phyloP scores from a whole-genome alignment of 2,888 invertebrate species.

The Acleris emargana region DNA sequence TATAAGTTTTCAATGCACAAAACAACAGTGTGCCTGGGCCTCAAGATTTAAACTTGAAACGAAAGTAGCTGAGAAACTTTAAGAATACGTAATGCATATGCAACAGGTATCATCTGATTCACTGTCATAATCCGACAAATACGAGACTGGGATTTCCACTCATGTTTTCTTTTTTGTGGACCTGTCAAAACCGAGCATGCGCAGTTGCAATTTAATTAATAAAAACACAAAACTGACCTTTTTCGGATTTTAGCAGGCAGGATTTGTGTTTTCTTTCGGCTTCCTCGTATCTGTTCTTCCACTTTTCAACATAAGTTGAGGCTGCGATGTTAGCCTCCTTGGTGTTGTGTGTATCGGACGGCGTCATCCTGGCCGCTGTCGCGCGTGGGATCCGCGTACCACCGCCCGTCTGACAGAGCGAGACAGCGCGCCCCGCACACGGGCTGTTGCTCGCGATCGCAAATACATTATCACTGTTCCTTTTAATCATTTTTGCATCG shows the following conservation, averaged over 20 bases:
- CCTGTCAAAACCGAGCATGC: constrained; percentile 67
- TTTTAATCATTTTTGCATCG: constrained; percentile 83
- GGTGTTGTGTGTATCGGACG: constrained; percentile 77
- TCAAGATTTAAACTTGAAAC: constrained; percentile 36
- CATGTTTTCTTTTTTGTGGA: constrained; percentile 71
- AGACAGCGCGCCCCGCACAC: constrained; percentile 78
- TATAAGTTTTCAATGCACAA: constrained; percentile 15
- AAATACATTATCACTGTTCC: constrained; percentile 82
- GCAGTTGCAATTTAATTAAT: constrained; percentile 52
- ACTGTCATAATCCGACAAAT: constrained; percentile 73
- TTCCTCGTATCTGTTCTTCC: constrained; percentile 89
- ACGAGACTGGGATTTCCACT: constrained; percentile 74
- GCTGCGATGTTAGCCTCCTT: constrained; percentile 78
- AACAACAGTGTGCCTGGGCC: background rate
- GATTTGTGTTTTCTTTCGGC: constrained; percentile 87
- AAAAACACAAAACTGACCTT: constrained; percentile 81
- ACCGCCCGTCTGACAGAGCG: constrained; percentile 65
- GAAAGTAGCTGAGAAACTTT: constrained; percentile 61
- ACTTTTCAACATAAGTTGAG: constrained; percentile 82
- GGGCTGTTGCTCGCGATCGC: constrained; percentile 81
- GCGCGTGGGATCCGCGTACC: constrained; percentile 80
- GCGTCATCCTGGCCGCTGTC: constrained; percentile 79
- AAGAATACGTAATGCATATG: constrained; percentile 69
- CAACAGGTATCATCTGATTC: constrained; percentile 73
- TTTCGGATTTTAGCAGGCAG: constrained; percentile 87